Base-by-base conservation (phyloP, 2,888 invertebrate genomes). In the Pandemis corylana region DNA sequence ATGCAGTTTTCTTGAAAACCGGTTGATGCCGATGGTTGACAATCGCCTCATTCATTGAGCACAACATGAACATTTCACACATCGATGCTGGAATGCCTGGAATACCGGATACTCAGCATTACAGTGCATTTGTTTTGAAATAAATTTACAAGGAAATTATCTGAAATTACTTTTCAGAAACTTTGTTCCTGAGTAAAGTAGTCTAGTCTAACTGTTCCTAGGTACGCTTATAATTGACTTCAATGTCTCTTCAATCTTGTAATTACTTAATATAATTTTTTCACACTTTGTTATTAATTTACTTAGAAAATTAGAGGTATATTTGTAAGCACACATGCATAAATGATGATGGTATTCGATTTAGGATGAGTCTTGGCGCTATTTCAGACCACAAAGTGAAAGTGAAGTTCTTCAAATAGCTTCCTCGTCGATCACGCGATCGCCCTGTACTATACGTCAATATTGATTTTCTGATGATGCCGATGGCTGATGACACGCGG, bases 1-100 rank as follows among this genome's bases (percentile, higher is more conserved):
- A 80, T 78, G 82, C 81, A 87, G 85, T 89, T 91, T 90, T 88
- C 89, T 87, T 87, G 74, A 75, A 78, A 90, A 91, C 90, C 89
- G 88, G 91, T 90, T 80, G 76, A 64, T 71, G 91, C 90, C 80
- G 76, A 64, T 71, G 77, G 72, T 78, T 79, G 77, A 81, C 80
- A 81, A 81, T 75, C 63, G 72, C 72, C 72, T 79, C 75, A 28
- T 59, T 49, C 49, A 49, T 36, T 49, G 20, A 28, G 36, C 49
- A 49, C 65, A 49, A 28, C 7, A 44, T 59, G 28, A 59, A 56
- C 56, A 56, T 56, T 44, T 56, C 56, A 13, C 20, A 56, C 20
- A 20, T 10, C 20, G 6, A 20, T 20, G 56, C 20, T 36, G 28
- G 28, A 36, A 36, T 20, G 20, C 10, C 20, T 20, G 20, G 20